Evolutionary conservation across 2,888 invertebrate genomes (phyloP).

Genomic region (Calameuta idolon): DNA sequence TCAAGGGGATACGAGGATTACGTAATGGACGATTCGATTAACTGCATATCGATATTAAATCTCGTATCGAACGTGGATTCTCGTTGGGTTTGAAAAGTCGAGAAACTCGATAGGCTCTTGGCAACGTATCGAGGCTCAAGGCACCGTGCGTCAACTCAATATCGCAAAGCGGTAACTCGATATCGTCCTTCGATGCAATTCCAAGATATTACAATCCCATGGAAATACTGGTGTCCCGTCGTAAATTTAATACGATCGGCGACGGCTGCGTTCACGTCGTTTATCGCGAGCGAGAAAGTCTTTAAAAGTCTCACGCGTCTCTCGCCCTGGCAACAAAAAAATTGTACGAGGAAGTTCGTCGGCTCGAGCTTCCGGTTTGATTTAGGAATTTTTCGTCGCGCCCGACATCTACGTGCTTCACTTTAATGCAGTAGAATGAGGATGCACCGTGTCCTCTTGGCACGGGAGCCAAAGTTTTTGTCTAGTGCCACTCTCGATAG

Average conservation of each 20-base stretch:
- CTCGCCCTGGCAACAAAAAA: background rate
- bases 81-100: background rate
- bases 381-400: background rate
- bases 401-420: background rate
- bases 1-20: background rate
- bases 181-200: constrained; percentile 1
- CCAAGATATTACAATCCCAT: background rate
- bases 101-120: constrained; percentile 2
- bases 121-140: background rate
- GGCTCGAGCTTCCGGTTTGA: background rate
- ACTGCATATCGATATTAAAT: background rate
- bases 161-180: background rate
- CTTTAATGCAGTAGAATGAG: background rate
- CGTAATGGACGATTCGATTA: background rate
- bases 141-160: background rate
- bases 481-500: background rate
- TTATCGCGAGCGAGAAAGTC: background rate
- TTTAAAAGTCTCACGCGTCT: background rate
- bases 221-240: background rate
- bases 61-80: background rate
- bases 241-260: background rate
- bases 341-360: background rate
- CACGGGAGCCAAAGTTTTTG: background rate
- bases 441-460: background rate
- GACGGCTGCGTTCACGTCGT: background rate